Percentiles rank a stretch among this genome's conserved stretches.
phyloP scores from a whole-genome alignment of 2,113 vertebrate genomes.

The Epinephelus moara region DNA sequence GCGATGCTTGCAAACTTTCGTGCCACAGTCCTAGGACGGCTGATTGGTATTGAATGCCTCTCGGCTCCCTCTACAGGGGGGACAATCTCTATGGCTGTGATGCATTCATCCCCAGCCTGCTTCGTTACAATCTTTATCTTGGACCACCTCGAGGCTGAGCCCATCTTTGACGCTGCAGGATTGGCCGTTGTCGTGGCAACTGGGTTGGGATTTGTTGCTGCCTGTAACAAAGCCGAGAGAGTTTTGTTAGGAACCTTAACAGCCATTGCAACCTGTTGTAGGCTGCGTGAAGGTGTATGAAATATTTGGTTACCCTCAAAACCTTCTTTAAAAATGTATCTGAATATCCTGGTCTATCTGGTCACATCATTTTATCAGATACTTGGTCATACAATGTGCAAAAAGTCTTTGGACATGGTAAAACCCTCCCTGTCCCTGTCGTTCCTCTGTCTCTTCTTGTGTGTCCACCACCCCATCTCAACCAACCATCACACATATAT shows the following conservation, averaged over 20 bases:
- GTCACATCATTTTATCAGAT: no score
- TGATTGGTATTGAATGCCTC: slow-evolving; percentile 88
- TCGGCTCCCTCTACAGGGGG: slow-evolving; percentile 87
- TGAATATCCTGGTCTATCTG: no score
- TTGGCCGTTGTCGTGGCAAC: slow-evolving; percentile 52
- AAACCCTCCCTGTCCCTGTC: not conserved
- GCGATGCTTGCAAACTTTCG: slow-evolving; percentile 98
- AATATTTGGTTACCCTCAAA: not conserved
- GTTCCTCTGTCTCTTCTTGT: no score
- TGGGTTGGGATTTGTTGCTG: slow-evolving; percentile 58
- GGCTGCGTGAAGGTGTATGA: not conserved
- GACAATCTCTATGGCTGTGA: slow-evolving; percentile 96
- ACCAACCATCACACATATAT: not conserved
- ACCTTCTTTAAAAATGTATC: no score
- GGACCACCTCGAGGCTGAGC: slow-evolving; percentile 91
- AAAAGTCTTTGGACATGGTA: no score
- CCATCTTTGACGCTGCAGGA: slow-evolving; percentile 67
- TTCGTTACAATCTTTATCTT: slow-evolving; percentile 99
- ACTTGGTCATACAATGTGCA: no score
- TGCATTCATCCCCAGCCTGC: slow-evolving; percentile 93
- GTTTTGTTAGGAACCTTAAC: not conserved
- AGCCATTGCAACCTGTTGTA: not conserved
- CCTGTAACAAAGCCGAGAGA: slow-evolving; percentile 43
- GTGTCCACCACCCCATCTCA: not conserved
- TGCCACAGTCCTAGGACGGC: slow-evolving; percentile 90